Base-by-base conservation (phyloP, 2,797 vertebrate genomes). In the Melopsittacus undulatus region DNA sequence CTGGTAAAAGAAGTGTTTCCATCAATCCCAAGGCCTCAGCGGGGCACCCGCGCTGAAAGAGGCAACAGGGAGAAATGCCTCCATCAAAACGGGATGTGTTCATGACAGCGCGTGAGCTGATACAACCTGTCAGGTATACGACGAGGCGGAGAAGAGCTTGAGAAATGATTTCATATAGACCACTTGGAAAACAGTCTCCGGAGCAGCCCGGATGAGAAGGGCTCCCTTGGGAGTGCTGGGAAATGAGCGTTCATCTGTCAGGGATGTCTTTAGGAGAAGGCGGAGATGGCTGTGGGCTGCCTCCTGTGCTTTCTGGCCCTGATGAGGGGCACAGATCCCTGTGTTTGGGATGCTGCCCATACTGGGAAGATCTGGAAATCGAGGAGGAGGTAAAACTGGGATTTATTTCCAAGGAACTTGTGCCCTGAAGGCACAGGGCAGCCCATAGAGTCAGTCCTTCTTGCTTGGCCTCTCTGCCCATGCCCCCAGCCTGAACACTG, bases 101-200 rank as follows among this genome's bases (percentile, higher is more conserved):
- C 90, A 59, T 82, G 97, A 96, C 32, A 88, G 94, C 22, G 3
- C 62, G 38, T 94, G 97, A 95, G 95, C 96, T 90, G 92, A 96
- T 92, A 93, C 92, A 93, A 95, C 93, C 96, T 97, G 96, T 97
- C 97, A 97, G 97, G 94, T 94, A 95, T 95, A 97, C 52, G 92
- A 97, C 89, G 87, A 95, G 81, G 94, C 42, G 76, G 94, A 97
- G 97, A 97, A 96, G 91, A 92, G 94, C 89, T 97, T 92, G 95
- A 97, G 96, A 97, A 97, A 98, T 61, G 26, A 97, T 97, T 98
- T 97, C 97, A 95, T 95, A 95, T 89, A 97, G 96, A 91, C 94
- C 64, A 67, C 67, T 84, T 94, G 92, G 96, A 97, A 98, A 98
- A 97, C 93, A 96, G 92, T 97, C 97, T 95, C 93, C 1, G 16